Percentiles rank a stretch among this genome's conserved stretches.
phyloP scores from a whole-genome alignment of 2,113 vertebrate species.

The Poeciliopsis occidentalis region DNA sequence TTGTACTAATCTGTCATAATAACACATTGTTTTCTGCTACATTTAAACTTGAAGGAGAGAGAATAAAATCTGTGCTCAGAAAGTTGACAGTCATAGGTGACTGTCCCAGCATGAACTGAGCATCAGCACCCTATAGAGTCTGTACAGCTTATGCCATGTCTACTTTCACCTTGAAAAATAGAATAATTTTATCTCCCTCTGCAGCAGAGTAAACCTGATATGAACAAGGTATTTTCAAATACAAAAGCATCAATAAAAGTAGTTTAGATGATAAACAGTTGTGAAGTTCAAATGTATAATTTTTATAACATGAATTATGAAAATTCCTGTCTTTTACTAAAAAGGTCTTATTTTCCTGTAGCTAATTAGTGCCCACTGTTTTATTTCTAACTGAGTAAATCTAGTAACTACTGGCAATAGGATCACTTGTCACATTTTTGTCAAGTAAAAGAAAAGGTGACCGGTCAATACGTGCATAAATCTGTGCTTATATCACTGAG shows the following conservation, averaged over 20 bases:
- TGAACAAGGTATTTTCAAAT: not conserved
- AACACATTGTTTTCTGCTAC: not conserved
- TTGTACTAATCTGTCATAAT: not conserved
- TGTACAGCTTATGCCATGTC: not conserved
- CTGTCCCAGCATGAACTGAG: not conserved
- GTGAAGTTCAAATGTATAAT: not conserved
- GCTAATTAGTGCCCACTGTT: not conserved
- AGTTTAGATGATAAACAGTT: not conserved
- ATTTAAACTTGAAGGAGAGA: not conserved
- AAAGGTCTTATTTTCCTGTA: not conserved
- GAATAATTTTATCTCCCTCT: not conserved
- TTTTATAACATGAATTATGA: not conserved
- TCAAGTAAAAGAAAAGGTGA: slow-evolving; percentile 7
- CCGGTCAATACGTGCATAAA: not conserved
- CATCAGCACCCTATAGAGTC: not conserved
- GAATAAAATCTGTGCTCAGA: slow-evolving; percentile 1
- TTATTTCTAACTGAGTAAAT: not conserved
- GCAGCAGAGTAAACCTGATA: not conserved
- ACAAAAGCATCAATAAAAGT: not conserved
- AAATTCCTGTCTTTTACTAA: slow-evolving; percentile 13
- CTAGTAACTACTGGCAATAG: not conserved
- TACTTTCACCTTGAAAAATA: slow-evolving; percentile 1
- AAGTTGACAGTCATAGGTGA: not conserved
- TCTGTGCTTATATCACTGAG: not conserved
- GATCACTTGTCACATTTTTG: not conserved